Conservation (phyloP, 2,888 invertebrate genomes). For the Escarpia spicata region DNA sequence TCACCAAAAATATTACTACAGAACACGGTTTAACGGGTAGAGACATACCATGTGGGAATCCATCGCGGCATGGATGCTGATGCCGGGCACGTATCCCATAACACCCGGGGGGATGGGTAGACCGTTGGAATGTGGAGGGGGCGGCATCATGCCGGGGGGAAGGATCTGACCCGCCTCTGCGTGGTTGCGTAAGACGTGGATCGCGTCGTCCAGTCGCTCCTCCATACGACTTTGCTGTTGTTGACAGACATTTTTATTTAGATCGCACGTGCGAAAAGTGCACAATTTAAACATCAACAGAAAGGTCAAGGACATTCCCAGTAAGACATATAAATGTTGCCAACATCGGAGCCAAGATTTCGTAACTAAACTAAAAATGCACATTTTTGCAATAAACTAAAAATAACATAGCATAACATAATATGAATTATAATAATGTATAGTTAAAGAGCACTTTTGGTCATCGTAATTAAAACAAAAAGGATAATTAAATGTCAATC, state of each 20-base stretch:
- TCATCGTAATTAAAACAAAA: too few relatives aligned
- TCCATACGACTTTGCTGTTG: slow-evolving; percentile 90
- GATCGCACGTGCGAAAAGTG: not conserved
- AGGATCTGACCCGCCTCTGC: slow-evolving; percentile 74
- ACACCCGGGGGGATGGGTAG: slow-evolving; percentile 59
- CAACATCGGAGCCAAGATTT: too few relatives aligned
- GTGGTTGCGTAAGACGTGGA: slow-evolving; percentile 93
- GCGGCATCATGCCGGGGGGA: slow-evolving; percentile 46
- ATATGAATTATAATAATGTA: too few relatives aligned
- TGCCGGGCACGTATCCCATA: slow-evolving; percentile 52
- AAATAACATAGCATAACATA: too few relatives aligned
- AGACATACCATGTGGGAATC: slow-evolving; percentile 56
- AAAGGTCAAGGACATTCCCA: too few relatives aligned
- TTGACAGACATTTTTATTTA: too few relatives aligned
- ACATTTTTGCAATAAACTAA: too few relatives aligned
- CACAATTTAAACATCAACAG: not conserved
- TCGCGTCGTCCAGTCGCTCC: slow-evolving; percentile 93
- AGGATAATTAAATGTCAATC: too few relatives aligned
- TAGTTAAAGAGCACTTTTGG: too few relatives aligned
- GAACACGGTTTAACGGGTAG: not conserved
- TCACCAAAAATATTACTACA: not conserved
- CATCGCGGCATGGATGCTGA: slow-evolving; percentile 44
- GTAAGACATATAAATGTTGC: too few relatives aligned
- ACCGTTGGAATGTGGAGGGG: slow-evolving; percentile 68
- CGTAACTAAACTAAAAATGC: too few relatives aligned